Evolutionary conservation across 2,888 invertebrate genomes (phyloP).

Genomic region (Liopterus haemorrhoidalis): DNA sequence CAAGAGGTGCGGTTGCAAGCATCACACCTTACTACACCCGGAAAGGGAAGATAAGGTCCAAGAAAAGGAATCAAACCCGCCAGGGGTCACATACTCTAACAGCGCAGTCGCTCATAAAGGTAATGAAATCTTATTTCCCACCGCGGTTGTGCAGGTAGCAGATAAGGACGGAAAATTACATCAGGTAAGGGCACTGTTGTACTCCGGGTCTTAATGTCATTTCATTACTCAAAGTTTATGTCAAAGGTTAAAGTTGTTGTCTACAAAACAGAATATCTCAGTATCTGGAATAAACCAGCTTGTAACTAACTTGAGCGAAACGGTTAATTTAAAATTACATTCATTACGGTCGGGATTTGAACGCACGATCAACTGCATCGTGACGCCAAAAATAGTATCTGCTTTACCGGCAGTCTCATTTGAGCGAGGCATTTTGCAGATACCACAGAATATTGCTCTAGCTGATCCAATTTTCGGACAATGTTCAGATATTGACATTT

Average conservation of each 20-base stretch:
- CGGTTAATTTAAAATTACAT: background rate
- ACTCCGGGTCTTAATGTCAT: constrained; percentile 12
- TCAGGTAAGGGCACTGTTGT: constrained; percentile 7
- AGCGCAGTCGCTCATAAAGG: background rate
- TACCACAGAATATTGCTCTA: constrained; percentile 14
- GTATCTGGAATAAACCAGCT: background rate
- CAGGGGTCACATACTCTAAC: background rate
- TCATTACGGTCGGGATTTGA: background rate
- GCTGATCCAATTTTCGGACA: constrained; percentile 19
- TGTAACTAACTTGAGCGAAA: background rate
- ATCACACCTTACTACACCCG: constrained; percentile 6
- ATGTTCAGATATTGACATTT: constrained; percentile 3
- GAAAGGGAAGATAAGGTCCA: too few relatives aligned
- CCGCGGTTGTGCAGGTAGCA: background rate
- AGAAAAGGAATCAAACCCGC: background rate
- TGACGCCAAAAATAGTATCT: constrained; percentile 7
- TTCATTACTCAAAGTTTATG: constrained; percentile 8
- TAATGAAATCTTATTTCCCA: constrained; percentile 3
- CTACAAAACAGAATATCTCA: background rate
- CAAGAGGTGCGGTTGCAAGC: constrained; percentile 13
- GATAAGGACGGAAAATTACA: constrained; percentile 8
- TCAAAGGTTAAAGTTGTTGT: constrained; percentile 1
- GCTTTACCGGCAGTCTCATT: constrained; percentile 1
- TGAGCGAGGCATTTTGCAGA: constrained; percentile 3
- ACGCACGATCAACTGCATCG: background rate